Evolutionary conservation across 2,113 vertebrate species (phyloP).

Genomic region (Zapornia atra): DNA sequence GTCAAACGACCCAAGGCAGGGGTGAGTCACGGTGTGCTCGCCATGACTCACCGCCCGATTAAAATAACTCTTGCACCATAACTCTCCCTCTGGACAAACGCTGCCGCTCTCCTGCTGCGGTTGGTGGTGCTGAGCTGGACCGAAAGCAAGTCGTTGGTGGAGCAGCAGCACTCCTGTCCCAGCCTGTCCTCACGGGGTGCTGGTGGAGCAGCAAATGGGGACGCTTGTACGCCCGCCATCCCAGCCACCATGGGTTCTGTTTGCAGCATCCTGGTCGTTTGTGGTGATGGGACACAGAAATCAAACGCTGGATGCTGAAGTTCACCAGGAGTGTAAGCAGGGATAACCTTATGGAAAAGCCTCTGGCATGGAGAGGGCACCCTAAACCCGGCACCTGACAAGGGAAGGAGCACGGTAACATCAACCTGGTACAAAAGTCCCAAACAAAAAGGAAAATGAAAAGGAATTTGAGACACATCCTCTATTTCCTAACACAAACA

Average conservation of each 20-base stretch:
- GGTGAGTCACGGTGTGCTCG: neutral
- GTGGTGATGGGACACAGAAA: neutral
- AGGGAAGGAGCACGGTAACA: rapidly evolving
- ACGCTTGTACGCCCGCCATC: neutral
- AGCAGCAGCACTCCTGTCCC: neutral
- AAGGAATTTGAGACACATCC: neutral
- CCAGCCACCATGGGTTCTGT: rapidly evolving
- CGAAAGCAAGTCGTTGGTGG: rapidly evolving
- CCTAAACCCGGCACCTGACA: neutral
- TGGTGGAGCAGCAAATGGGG: neutral
- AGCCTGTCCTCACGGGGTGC: neutral
- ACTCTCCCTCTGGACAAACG: neutral
- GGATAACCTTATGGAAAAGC: neutral
- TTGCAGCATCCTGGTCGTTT: neutral
- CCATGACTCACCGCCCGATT: neutral
- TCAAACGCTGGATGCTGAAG: neutral
- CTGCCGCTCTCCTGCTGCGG: rapidly evolving
- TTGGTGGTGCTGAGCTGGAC: neutral
- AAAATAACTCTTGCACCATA: neutral
- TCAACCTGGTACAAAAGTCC: neutral
- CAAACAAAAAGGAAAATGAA: neutral
- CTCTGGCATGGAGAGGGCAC: rapidly evolving
- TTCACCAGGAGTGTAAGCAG: neutral
- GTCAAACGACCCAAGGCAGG: neutral
- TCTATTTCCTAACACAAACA: rapidly evolving